Evolutionary conservation across 2,888 invertebrate species (phyloP).

Genomic region (Drosophila differens): DNA sequence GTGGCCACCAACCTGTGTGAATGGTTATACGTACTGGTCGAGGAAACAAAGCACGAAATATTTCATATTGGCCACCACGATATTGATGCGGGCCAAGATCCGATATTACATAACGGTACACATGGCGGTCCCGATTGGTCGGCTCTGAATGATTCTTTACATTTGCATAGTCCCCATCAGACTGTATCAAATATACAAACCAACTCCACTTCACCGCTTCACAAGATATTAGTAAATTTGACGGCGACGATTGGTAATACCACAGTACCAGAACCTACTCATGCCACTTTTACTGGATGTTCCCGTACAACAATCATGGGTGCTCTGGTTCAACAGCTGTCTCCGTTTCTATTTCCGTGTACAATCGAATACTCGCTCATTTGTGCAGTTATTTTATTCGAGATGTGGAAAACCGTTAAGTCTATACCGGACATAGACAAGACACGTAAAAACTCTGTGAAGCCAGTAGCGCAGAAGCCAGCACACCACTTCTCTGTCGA

Average conservation of each 20-base stretch:
- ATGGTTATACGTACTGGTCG: slow-evolving; percentile 94
- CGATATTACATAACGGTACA: slow-evolving; percentile 39
- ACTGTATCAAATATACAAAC: slow-evolving; percentile 27
- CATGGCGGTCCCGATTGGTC: slow-evolving; percentile 71
- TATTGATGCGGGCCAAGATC: slow-evolving; percentile 45
- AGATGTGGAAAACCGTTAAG: slow-evolving; percentile 95
- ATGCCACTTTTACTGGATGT: slow-evolving; percentile 84
- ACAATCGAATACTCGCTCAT: slow-evolving; percentile 96
- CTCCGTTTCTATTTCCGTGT: slow-evolving; percentile 95
- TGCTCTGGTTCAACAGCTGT: slow-evolving; percentile 89
- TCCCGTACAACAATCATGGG: slow-evolving; percentile 90
- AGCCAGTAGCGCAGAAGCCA: slow-evolving; percentile 81
- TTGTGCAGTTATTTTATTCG: slow-evolving; percentile 94
- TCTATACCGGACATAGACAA: slow-evolving; percentile 87
- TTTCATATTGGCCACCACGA: slow-evolving; percentile 88
- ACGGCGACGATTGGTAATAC: slow-evolving; percentile 76
- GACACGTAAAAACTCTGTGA: slow-evolving; percentile 83
- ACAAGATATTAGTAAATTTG: slow-evolving; percentile 45
- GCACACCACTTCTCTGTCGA: slow-evolving; percentile 91
- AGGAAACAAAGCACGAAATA: slow-evolving; percentile 95
- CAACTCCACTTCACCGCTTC: slow-evolving; percentile 14
- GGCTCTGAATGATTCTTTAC: slow-evolving; percentile 70
- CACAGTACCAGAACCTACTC: slow-evolving; percentile 65
- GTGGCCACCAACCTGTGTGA: slow-evolving; percentile 96
- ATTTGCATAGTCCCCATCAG: slow-evolving; percentile 34